Base-by-base conservation (phyloP, 1,140 invertebrate species). In the Caerostris darwini region DNA sequence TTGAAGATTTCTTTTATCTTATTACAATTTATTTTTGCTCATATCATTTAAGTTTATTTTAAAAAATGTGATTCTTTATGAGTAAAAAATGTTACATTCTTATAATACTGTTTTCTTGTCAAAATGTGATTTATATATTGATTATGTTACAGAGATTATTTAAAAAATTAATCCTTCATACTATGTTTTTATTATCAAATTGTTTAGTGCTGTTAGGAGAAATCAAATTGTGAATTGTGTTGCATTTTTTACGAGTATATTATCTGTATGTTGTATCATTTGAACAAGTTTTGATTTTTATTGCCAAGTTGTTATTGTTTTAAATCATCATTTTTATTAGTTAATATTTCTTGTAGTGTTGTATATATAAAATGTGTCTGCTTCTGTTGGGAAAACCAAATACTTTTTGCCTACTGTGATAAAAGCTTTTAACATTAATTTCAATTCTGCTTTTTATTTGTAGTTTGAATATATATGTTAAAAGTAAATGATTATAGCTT, bases 351-450 rank as follows among this genome's bases (percentile, higher is more conserved):
- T 50, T 90, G 61, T 54, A 50, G 50, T 56, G 50, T 71, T 69
- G 53, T 90, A 67, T n/a, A 71, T 34, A 34, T 90, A 56, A 56
- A 10, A 19, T 71, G 64, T 54, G 19, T 90, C 8, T 90, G 64
- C 88, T 56, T 90, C 56, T 69, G 12, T 71, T 10, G 34, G 34
- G 14, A 89, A 77, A 19, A 81, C 71, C 89, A 91, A 91, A 91
- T 91, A 91, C n/a, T 91, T 77, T 90, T 82, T 82, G 71, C 89
- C 89, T 56, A 81, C 89, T 91, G 89, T 91, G 89, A 91, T 91
- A 91, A 71, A 91, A 81, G 71, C 86, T 88, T 88, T 34, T 85
- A 85, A 85, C 57, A 85, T 85, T 57, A 58, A 85, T 85, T 59
- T 85, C 12, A 57, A 57, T 85, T 85, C 82, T 4, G 54, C 82